Percentiles rank a stretch among this genome's conserved stretches.
Evolutionary conservation across 2,888 invertebrate genomes (phyloP).

Genomic region (Xestia xanthographa): DNA sequence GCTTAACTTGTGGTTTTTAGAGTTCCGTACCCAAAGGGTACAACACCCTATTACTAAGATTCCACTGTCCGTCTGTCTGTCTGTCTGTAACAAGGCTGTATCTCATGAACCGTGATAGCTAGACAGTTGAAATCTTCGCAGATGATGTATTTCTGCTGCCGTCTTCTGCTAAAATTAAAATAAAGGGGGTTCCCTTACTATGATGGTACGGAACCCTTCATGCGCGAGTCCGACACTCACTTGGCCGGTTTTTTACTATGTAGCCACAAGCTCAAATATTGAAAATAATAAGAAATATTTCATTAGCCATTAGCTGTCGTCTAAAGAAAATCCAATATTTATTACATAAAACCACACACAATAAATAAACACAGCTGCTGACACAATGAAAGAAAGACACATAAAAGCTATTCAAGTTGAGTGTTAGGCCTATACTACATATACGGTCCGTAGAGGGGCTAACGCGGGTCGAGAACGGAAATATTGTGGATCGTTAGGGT

Average conservation of each 20-base stretch:
- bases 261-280: background rate
- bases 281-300: slow-evolving; percentile 16
- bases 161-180: too few relatives aligned
- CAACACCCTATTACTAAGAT: too few relatives aligned
- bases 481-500: background rate
- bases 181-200: too few relatives aligned
- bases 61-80: too few relatives aligned
- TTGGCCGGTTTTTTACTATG: too few relatives aligned
- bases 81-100: too few relatives aligned
- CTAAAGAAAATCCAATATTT: slow-evolving; percentile 59
- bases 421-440: slow-evolving; percentile 36
- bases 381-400: slow-evolving; percentile 53
- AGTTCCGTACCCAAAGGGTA: too few relatives aligned
- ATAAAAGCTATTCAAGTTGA: slow-evolving; percentile 47
- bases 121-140: too few relatives aligned
- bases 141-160: too few relatives aligned
- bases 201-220: too few relatives aligned
- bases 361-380: slow-evolving; percentile 60
- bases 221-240: too few relatives aligned
- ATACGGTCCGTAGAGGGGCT: background rate
- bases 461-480: background rate
- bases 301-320: slow-evolving; percentile 39
- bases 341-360: slow-evolving; percentile 59
- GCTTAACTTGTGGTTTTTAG: background rate
- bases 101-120: too few relatives aligned